Evolutionary conservation across 2,113 vertebrate species (phyloP).

Genomic region (Eurypyga helias): DNA sequence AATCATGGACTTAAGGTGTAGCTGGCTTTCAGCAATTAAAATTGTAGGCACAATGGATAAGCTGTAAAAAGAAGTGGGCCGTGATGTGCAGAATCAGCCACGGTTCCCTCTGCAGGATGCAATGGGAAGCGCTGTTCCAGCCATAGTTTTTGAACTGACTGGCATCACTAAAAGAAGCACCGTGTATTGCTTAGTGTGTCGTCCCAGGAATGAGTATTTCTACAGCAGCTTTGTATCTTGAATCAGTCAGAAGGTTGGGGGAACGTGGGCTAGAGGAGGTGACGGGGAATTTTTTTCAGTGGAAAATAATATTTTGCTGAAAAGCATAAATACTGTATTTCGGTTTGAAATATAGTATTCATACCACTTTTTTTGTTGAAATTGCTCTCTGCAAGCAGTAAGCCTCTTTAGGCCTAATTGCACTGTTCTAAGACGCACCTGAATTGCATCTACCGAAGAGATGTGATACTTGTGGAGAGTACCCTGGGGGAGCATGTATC

Average conservation of each 20-base stretch:
- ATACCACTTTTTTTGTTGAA: neutral
- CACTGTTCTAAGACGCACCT: neutral
- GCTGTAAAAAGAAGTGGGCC: neutral
- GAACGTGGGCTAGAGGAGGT: neutral
- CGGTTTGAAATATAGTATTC: neutral
- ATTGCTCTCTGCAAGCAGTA: neutral
- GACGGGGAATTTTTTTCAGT: neutral
- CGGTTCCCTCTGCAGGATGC: neutral
- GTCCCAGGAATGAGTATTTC: neutral
- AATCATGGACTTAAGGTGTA: neutral
- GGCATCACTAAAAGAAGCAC: neutral
- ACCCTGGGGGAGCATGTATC: neutral
- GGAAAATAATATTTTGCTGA: neutral
- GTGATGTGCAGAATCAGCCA: neutral
- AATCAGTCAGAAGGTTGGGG: neutral
- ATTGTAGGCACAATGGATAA: neutral
- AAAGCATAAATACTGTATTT: neutral
- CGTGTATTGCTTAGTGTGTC: neutral
- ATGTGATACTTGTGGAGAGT: neutral
- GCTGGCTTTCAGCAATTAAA: slow-evolving; percentile 2
- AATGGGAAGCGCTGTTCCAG: neutral
- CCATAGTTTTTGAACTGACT: neutral
- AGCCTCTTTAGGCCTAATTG: neutral
- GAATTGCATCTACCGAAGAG: neutral
- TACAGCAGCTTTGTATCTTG: neutral